Conservation (phyloP, 2,797 vertebrate genomes). For the Lepilemur ruficaudatus region DNA sequence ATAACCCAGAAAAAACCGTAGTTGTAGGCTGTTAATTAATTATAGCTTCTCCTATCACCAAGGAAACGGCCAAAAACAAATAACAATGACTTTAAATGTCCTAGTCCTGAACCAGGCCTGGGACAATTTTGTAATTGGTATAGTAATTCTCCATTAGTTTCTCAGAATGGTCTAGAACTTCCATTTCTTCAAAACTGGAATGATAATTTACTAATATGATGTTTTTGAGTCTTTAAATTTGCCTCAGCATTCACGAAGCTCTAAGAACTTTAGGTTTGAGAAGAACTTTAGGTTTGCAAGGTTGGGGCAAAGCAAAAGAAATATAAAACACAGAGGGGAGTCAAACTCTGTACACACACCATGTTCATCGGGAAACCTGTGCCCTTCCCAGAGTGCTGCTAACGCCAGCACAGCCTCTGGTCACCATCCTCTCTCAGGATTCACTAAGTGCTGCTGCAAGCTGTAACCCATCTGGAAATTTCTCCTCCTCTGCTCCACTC, state of each 20-base stretch:
- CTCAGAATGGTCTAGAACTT: conserved; percentile 6
- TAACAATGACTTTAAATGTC: conserved; percentile 1
- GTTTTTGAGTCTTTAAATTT: neutral
- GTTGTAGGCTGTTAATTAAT: conserved; percentile 71
- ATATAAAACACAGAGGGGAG: rapidly evolving
- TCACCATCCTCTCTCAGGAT: neutral
- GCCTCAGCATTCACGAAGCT: neutral
- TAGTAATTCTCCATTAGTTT: conserved; percentile 50
- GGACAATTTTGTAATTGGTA: conserved; percentile 44
- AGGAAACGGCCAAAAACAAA: conserved; percentile 59
- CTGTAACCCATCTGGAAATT: neutral
- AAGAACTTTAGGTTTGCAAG: neutral
- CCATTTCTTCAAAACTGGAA: neutral
- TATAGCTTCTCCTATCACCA: conserved; percentile 49
- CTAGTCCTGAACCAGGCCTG: neutral
- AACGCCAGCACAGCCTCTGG: neutral
- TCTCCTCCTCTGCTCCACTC: neutral
- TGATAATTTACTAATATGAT: neutral
- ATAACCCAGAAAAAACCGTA: conserved; percentile 69
- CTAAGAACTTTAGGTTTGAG: neutral
- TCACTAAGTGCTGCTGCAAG: neutral
- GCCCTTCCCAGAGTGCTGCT: no score
- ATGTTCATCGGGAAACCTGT: rapidly evolving
- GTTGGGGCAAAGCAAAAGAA: neutral
- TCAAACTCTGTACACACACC: rapidly evolving